Evolutionary conservation across 2,797 vertebrate genomes (phyloP).

Genomic region (Dicrostonyx torquatus): DNA sequence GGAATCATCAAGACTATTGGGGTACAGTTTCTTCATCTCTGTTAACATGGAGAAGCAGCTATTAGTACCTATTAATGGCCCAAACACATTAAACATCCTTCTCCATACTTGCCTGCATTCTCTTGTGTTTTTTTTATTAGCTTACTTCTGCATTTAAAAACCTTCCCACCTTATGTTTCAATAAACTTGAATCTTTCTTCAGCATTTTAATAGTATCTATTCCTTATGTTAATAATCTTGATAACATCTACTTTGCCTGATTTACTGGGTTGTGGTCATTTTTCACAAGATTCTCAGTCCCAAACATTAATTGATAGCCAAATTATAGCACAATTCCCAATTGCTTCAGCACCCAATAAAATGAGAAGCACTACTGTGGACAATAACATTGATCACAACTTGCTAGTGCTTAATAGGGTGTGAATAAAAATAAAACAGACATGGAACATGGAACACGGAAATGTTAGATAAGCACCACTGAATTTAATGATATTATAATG

Average conservation of each 20-base stretch:
- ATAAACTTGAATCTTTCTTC: constrained; percentile 9
- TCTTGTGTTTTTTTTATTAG: not conserved
- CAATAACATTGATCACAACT: not conserved
- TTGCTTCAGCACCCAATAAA: not conserved
- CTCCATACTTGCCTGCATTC: too few relatives aligned
- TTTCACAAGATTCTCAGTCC: not conserved
- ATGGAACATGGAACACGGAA: not conserved
- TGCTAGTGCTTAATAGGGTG: not conserved
- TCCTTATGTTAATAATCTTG: not conserved
- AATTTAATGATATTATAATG: constrained; percentile 1
- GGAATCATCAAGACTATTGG: not conserved
- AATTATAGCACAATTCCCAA: not conserved
- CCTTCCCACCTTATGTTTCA: not conserved
- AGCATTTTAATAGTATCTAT: not conserved
- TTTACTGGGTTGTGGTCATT: not conserved
- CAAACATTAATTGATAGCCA: not conserved
- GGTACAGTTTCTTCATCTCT: not conserved
- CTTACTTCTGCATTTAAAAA: not conserved
- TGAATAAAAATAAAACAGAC: constrained; percentile 9
- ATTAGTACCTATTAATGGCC: not conserved
- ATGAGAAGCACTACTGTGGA: not conserved
- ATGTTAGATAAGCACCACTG: not conserved
- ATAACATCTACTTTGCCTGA: constrained; percentile 19
- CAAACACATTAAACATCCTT: not conserved
- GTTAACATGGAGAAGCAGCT: not conserved